Evolutionary conservation across 1,140 invertebrate species (phyloP).

Genomic region (Marisa cornuarietis): DNA sequence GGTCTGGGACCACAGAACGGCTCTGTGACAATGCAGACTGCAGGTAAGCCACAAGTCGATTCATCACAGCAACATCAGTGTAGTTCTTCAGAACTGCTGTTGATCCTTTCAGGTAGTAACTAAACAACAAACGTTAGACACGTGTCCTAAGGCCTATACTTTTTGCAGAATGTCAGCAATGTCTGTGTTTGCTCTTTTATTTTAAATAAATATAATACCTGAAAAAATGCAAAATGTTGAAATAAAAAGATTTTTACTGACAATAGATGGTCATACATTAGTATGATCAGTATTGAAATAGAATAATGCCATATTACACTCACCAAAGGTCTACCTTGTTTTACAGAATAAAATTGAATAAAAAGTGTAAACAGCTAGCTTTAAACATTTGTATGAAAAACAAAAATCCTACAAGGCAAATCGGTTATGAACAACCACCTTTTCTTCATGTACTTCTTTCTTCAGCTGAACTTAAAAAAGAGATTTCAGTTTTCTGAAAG

Average conservation of each 20-base stretch:
- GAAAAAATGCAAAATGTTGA: too few relatives aligned
- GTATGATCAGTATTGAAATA: too few relatives aligned
- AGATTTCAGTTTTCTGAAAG: not conserved
- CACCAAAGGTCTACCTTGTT: too few relatives aligned
- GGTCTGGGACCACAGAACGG: not conserved
- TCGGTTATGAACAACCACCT: not conserved
- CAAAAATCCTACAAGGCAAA: not conserved
- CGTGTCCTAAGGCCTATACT: too few relatives aligned
- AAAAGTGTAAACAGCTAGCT: too few relatives aligned
- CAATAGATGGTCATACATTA: too few relatives aligned
- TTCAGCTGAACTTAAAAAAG: not conserved
- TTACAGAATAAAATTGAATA: too few relatives aligned
- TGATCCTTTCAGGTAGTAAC: conserved; percentile 79
- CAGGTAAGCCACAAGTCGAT: conserved; percentile 73
- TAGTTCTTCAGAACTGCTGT: conserved; percentile 74
- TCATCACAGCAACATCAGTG: conserved; percentile 73
- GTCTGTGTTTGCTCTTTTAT: too few relatives aligned
- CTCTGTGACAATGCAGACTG: conserved; percentile 66
- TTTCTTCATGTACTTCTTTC: not conserved
- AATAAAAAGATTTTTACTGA: too few relatives aligned
- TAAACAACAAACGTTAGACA: conserved; percentile 38
- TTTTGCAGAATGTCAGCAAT: too few relatives aligned
- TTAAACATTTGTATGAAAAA: not conserved
- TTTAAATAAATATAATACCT: too few relatives aligned
- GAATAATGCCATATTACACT: too few relatives aligned